Evolutionary conservation across 2,797 vertebrate species (phyloP), one percentile per base, ranked within the genome.

Genomic region (Protosalanx chinensis): DNA sequence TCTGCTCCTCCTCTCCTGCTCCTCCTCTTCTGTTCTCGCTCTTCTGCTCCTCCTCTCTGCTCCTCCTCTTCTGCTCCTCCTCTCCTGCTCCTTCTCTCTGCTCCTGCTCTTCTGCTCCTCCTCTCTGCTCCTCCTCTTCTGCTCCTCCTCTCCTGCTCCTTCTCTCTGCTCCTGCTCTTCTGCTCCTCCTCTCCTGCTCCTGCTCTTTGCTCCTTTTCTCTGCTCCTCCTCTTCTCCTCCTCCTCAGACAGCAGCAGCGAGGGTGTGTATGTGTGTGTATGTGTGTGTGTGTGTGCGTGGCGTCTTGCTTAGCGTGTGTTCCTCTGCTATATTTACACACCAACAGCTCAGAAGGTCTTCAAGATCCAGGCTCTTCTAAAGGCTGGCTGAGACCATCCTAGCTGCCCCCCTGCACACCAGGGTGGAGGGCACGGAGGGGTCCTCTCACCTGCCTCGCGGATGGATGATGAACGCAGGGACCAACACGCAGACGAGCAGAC

Each of bases 321-420:
- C 30, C 5, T 60, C 66, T 6, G 7, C 59, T 35, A 58, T 60
- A 61, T 10, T 16, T 18, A 23, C 13, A 15, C 15, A 37, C 51
- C 62, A 37, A 18, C 4, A 37, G 32, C 30, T 5, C 53, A 56
- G 63, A 65, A 58, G 69, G 67, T 70, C 16, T 71, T 65, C 74
- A 72, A 30, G 53, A 60, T 46, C 41, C 10, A 46, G 41, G 41
- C 41, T 46, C 10, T 46, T 46, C 10, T 13, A 12, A 8, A 46
- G 41, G 3, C 10, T 46, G 20, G 23, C 7, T 6, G 73, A 75
- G 67, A 56, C 51, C 16, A 56, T n/a, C 15, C 1, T 16, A n/a
- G n/a, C 51, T 16, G 5, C 51, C 15, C 6, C 51, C 1, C 51
- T 16, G 18, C 18, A 56, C 4, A 56, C 41, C 0, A n/a, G 51